Base-by-base conservation (phyloP, 2,888 invertebrate genomes). In the Dolomedes plantarius region DNA sequence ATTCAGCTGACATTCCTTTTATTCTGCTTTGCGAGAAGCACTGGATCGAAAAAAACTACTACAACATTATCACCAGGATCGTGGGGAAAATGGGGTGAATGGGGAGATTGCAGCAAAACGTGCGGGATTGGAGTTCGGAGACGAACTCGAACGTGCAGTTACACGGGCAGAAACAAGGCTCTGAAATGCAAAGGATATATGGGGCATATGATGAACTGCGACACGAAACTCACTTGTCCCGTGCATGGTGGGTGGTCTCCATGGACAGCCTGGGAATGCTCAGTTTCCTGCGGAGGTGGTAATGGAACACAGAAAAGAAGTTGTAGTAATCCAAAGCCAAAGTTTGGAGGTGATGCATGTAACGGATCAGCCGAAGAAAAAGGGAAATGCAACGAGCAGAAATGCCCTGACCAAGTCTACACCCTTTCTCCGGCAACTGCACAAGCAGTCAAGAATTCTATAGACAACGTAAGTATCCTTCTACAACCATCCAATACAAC, bases 221-320 rank as follows among this genome's bases (percentile, higher is more conserved):
- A 87, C n/a, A 87, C 87, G 0, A 32, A 65, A 19, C n/a, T 71
- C 1, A 75, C 83, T 0, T 87, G 87, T 27, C 87, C 87, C 0
- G 46, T 87, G 0, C 27, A 87, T 7, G 87, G 87, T 7, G 80
- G 81, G 5, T 88, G 88, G 88, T 50, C 79, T 0, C 7, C 50
- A 2, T 88, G 88, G 88, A 46, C 32, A 5, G 29, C 85, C 0
- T 81, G 67, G 73, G 73, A 77, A 39, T 88, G 88, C 46, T 56
- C 81, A n/a, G 81, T 39, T 3, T 72, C 85, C 5, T 88, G 88
- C 16, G 88, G 86, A 0, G 88, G 88, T 0, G 88, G 88, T 2
- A 13, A 27, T 2, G 88, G 88, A 5, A 28, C 7, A 7, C 56
- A 69, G 41, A 62, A 28, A 27, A 31, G 88, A 5, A 64, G n/a